A percentile compares a stretch with the other conserved stretches of the same genome.
These are phyloP conservation scores for Macrosiphum euphorbiae DNA, from an alignment of 2,888 invertebrate species.

Conservation along the genomic window DNA sequence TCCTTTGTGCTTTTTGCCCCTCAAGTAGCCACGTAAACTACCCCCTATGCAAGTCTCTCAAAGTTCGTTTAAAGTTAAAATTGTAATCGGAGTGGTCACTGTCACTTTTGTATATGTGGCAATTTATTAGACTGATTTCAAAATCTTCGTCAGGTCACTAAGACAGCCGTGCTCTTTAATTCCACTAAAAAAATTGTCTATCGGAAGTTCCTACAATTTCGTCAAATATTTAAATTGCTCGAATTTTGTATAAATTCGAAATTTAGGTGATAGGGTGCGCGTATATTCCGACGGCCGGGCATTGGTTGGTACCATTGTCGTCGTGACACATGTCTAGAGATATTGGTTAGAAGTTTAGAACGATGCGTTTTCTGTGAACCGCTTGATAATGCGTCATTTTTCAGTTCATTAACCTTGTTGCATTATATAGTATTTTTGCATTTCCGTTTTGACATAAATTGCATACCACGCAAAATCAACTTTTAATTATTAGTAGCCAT, in stretches of 20 bases:
- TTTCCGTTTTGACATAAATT: not conserved
- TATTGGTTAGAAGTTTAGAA: constrained; percentile 48
- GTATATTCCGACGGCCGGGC: not conserved
- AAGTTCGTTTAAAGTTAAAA: not conserved
- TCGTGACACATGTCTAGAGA: constrained; percentile 31
- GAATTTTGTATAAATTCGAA: no score
- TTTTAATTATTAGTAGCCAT: not conserved
- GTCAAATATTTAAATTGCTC: not conserved
- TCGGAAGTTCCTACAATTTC: not conserved
- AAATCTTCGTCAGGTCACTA: not conserved
- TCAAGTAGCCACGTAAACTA: accelerated
- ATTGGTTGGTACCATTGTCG: constrained; percentile 41
- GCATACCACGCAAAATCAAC: not conserved
- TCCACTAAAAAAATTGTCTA: not conserved
- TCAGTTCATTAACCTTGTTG: constrained; percentile 37
- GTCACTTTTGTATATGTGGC: constrained; percentile 2
- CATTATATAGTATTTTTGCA: not conserved
- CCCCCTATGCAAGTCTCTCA: not conserved
- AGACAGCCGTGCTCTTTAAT: not conserved
- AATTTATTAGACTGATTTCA: not conserved
- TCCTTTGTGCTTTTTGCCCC: not conserved
- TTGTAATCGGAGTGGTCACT: not conserved
- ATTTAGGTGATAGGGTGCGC: not conserved
- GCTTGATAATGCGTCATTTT: not conserved
- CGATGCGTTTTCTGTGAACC: not conserved